Base-by-base conservation (phyloP, 2,797 vertebrate genomes). In the Euphonia xanthogaster region DNA sequence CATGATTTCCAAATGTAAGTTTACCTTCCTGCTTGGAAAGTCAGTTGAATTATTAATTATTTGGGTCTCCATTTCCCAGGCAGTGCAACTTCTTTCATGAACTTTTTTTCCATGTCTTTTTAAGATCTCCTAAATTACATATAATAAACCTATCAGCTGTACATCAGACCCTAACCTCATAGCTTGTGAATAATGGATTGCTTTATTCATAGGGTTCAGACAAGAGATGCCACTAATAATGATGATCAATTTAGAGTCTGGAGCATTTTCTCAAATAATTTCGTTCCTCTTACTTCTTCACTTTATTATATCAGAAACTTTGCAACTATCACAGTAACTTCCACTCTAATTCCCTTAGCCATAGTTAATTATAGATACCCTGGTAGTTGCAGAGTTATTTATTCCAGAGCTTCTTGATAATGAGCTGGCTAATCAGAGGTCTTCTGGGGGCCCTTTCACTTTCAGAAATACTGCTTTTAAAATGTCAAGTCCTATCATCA, bases 381-480 rank as follows among this genome's bases (percentile, higher is more conserved):
- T 19, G 23, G 35, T 67, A 85, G 55, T 79, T 87, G 76, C 42
- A 71, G 71, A 62, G 62, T 93, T 85, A 91, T 76, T 89, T 92
- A 85, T 85, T 92, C n/a, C 76, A 48, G 76, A 55, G 72, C 71
- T 95, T 75, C 82, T 92, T 91, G 70, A 74, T 57, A 53, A 20
- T 50, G 66, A 86, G 76, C 40, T 23, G 54, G 68, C 89, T 94
- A 81, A 91, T 83, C 51, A 70, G 58, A 86, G 70, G 60, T 75
- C 87, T 91, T 91, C 53, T 73, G 82, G 62, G 67, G 62, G 27
- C 37, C 54, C 54, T 86, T 89, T 89, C 39, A 47, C 58, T 90
- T 94, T 55, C 76, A 94, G 79, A 95, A 96, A 83, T n/a, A 47
- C 23, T 83, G 66, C 68, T 95, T 92, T 93, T 91, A 86, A 95